Evolutionary conservation across 2,113 vertebrate species (phyloP).

Genomic region (Albula glossodonta): DNA sequence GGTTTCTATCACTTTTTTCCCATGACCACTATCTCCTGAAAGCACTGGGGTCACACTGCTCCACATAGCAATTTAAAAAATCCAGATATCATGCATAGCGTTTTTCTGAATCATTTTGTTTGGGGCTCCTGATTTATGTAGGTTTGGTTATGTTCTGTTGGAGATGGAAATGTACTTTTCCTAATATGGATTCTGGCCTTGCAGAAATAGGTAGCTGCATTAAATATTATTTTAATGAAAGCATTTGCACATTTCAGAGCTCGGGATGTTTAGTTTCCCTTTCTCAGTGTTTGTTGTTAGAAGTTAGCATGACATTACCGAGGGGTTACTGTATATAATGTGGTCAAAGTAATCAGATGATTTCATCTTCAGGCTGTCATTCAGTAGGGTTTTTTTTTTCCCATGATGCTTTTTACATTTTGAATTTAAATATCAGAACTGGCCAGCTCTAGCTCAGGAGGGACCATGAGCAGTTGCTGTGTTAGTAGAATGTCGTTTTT

Average conservation of each 20-base stretch:
- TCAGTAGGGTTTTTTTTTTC: no score
- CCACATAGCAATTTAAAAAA: background rate
- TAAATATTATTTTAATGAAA: background rate
- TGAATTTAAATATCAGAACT: background rate
- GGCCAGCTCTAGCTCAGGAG: background rate
- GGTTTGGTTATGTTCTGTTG: background rate
- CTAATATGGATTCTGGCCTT: background rate
- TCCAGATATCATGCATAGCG: background rate
- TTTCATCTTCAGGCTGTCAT: no score
- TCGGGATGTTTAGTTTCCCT: background rate
- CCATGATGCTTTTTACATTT: no score
- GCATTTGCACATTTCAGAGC: conserved; percentile 3
- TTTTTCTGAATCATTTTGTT: background rate
- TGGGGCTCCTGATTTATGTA: background rate
- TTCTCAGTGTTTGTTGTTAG: background rate
- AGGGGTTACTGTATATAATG: background rate
- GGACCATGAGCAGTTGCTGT: background rate
- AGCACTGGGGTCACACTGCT: no score
- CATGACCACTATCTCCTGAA: background rate
- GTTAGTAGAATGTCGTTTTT: background rate
- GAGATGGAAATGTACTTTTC: background rate
- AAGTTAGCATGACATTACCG: background rate
- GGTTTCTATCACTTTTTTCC: background rate
- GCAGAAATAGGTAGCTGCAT: background rate
- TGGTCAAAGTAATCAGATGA: no score